Evolutionary conservation across 2,113 vertebrate genomes (phyloP).

Genomic region (Tupaia tana): DNA sequence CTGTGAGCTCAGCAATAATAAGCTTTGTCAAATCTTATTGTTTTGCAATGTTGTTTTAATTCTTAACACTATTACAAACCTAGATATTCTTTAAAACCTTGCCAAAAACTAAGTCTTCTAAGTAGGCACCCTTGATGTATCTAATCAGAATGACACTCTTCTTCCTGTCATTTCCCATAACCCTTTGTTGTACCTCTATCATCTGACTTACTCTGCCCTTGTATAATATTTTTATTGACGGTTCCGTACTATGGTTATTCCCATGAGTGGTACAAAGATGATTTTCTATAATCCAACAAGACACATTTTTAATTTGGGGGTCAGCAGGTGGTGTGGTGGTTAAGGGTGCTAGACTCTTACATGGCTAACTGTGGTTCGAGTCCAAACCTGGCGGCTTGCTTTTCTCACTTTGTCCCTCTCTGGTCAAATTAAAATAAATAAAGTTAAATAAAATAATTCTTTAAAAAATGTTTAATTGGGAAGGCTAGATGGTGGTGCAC

Average conservation of each 20-base stretch:
- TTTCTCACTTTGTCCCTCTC: no score
- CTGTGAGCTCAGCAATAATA: not conserved
- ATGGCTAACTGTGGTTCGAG: no score
- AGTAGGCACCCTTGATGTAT: not conserved
- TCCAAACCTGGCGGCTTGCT: no score
- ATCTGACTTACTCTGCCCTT: slow-evolving; percentile 1
- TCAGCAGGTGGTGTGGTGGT: no score
- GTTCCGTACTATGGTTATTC: not conserved
- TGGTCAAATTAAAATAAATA: no score
- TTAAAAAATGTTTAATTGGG: no score
- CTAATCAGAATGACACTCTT: not conserved
- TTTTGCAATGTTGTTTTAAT: slow-evolving; percentile 45
- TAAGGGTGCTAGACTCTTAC: no score
- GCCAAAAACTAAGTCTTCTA: not conserved
- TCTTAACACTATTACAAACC: not conserved
- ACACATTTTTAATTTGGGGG: not conserved
- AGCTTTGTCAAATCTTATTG: not conserved
- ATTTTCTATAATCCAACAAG: slow-evolving; percentile 16
- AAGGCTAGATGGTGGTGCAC: no score
- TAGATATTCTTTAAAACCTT: not conserved
- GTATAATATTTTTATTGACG: not conserved
- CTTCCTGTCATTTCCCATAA: not conserved
- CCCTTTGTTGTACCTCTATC: slow-evolving; percentile 1
- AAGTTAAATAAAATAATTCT: no score
- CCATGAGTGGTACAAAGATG: not conserved